Evolutionary conservation across 2,113 vertebrate genomes (phyloP), one percentile per base, ranked within the genome.

Genomic region (Dicrurus megarhynchus): DNA sequence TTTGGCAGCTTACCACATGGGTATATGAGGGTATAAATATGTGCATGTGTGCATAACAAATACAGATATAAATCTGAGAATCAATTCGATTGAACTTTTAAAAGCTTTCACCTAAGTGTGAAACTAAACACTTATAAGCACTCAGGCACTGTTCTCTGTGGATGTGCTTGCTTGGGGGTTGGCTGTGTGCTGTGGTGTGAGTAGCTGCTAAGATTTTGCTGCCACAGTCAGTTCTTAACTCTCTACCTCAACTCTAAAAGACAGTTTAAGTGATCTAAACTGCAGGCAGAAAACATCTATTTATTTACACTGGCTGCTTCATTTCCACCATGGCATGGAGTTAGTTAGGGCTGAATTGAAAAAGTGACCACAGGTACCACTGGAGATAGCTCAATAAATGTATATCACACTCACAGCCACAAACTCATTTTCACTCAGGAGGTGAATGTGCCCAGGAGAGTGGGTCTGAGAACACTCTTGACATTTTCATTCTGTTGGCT

Each of bases 401-500:
- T 22, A 32, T 47, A 88, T 52, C 14, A 11, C 79, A 75, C 88
- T 68, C 60, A 81, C 35, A 90, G 76, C 57, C 79, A 52, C 71
- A 90, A 68, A 81, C 60, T 42, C 6, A 0, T 87, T 93, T 89
- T 69, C 67, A 69, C 71, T 63, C 39, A 6, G 41, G 59, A 91
- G 64, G 68, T 30, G 52, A 84, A 78, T 10, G 11, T 21, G 67
- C 83, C 64, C 64, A 68, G 69, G 73, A 16, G 6, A 78, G 57
- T 4, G 52, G 44, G 52, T 49, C 83, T 91, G 74, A 80, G 82
- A 92, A 84, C 85, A 93, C 78, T 47, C 86, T 53, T 89, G 69
- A 76, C 80, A 92, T 91, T 89, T 97, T 91, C 71, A 90, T 88
- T 87, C 64, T 15, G 9, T 61, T 84, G 56, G 93, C 87, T 90